These are phyloP conservation scores for human DNA, from an alignment of 2,113 vertebrate species.

Conservation along the genomic window DNA sequence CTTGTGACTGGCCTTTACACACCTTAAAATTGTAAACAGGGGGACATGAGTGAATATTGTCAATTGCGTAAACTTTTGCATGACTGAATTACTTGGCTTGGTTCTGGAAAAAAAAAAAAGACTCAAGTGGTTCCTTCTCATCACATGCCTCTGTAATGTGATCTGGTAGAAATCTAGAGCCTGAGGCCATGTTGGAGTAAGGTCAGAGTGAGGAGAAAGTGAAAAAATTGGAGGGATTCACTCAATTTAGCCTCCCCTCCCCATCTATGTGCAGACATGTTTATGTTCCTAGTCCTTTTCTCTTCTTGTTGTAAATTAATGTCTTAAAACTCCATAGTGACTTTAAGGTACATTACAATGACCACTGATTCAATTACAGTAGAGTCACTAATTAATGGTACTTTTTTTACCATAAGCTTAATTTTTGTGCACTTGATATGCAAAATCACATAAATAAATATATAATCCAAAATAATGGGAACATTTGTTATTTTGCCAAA, in stretches of 20 bases:
- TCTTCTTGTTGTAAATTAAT: background rate
- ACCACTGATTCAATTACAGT: background rate
- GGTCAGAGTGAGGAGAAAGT: background rate
- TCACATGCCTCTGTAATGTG: background rate
- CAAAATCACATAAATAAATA: background rate
- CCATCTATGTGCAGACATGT: background rate
- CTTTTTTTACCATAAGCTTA: constrained; percentile 2
- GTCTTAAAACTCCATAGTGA: background rate
- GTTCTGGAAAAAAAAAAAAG: background rate
- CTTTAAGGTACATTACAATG: background rate
- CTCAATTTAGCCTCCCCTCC: background rate
- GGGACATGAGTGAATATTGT: background rate
- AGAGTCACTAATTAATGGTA: background rate
- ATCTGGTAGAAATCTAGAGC: background rate
- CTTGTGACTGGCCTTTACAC: background rate
- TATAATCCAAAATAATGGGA: background rate
- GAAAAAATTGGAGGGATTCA: background rate
- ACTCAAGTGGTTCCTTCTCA: background rate
- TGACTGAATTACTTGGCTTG: background rate
- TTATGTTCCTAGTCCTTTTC: background rate
- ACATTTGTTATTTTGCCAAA: constrained; percentile 30
- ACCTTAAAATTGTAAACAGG: background rate
- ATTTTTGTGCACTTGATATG: background rate
- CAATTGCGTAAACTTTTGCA: background rate
- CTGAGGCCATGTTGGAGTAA: background rate